Conservation (phyloP, 2,888 invertebrate genomes). For the Asteroscopus sphinx region DNA sequence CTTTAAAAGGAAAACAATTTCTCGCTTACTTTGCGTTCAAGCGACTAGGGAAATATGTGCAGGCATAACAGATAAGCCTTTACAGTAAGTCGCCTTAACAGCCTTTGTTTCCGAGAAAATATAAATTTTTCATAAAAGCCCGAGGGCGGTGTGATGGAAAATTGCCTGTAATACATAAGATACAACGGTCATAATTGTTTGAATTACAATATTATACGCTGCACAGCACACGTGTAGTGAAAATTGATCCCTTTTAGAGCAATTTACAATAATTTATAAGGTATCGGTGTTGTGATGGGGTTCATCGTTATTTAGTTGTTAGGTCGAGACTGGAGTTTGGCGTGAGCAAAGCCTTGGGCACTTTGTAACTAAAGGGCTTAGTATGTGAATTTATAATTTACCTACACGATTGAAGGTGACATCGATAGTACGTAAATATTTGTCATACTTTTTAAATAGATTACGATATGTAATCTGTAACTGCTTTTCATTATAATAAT, state of each 20-base stretch:
- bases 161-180: slow-evolving; percentile 73
- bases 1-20: slow-evolving; percentile 82
- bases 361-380: not conserved
- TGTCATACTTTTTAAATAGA: no score
- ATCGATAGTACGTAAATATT: not conserved
- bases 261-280: slow-evolving; percentile 71
- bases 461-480: no score
- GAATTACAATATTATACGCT: slow-evolving; percentile 64
- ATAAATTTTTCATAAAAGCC: slow-evolving; percentile 78
- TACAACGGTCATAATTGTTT: slow-evolving; percentile 75
- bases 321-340: not conserved
- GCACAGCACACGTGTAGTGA: slow-evolving; percentile 57
- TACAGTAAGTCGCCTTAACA: slow-evolving; percentile 79
- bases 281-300: slow-evolving; percentile 58
- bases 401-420: not conserved
- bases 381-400: slow-evolving; percentile 9
- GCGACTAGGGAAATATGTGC: slow-evolving; percentile 78
- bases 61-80: slow-evolving; percentile 81
- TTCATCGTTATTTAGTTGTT: slow-evolving; percentile 36
- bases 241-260: slow-evolving; percentile 75
- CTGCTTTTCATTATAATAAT: no score
- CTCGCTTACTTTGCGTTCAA: slow-evolving; percentile 84
- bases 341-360: not conserved
- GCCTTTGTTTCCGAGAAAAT: slow-evolving; percentile 84
- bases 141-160: slow-evolving; percentile 70